Evolutionary conservation across 2,888 invertebrate species (phyloP).

Genomic region (Metacarcinus magister): DNA sequence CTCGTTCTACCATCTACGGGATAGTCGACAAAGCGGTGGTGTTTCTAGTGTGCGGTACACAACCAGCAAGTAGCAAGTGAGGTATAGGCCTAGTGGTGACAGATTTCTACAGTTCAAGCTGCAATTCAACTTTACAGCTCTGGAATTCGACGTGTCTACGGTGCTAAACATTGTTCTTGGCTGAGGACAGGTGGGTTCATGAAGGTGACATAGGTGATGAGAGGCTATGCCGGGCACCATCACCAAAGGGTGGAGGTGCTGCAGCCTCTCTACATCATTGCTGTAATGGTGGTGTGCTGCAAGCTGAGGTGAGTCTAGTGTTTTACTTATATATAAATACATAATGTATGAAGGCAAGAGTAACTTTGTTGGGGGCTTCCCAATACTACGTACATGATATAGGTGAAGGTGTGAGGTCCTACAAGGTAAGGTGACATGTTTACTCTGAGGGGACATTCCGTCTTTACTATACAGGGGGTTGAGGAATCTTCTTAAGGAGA

Average conservation of each 20-base stretch:
- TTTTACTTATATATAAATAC: slow-evolving; percentile 16
- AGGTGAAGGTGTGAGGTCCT: slow-evolving; percentile 22
- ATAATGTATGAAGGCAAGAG: neutral
- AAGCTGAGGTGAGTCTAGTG: neutral
- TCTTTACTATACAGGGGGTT: slow-evolving; percentile 52
- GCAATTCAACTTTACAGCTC: neutral
- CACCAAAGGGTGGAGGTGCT: neutral
- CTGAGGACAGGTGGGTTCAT: neutral
- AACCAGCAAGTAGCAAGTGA: neutral
- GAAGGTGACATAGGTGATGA: neutral
- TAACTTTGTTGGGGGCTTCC: neutral
- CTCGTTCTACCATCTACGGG: slow-evolving; percentile 7
- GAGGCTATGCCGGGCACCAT: neutral
- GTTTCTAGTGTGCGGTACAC: slow-evolving; percentile 11
- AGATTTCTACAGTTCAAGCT: slow-evolving; percentile 18
- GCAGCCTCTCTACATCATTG: neutral
- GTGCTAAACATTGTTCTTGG: slow-evolving; percentile 36
- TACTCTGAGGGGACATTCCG: slow-evolving; percentile 43
- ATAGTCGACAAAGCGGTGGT: neutral
- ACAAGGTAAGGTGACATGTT: slow-evolving; percentile 45
- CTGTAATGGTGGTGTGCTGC: slow-evolving; percentile 5
- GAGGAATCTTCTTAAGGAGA: neutral
- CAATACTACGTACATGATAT: slow-evolving; percentile 38
- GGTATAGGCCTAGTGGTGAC: neutral
- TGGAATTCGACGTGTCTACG: neutral